A percentile compares a stretch with the other conserved stretches of the same genome.
Conservation (phyloP, 2,797 vertebrate genomes). For the Sebastes hubbsi region DNA sequence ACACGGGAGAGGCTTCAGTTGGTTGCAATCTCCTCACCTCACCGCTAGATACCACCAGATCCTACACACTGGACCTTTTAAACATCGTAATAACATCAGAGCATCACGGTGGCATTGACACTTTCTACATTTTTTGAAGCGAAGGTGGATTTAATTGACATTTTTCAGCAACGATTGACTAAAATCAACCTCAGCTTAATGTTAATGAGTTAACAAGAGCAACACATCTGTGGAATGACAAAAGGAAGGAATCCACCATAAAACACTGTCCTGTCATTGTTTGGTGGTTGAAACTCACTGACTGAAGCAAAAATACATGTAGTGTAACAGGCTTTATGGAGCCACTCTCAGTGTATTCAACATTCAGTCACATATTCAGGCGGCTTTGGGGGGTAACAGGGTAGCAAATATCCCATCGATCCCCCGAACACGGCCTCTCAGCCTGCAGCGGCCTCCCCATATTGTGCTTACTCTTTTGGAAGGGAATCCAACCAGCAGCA, state of each 20-base stretch:
- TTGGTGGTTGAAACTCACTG: neutral
- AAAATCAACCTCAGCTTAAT: neutral
- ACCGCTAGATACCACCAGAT: no score
- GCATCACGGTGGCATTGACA: neutral
- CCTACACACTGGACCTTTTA: no score
- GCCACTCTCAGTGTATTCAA: neutral
- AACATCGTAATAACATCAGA: neutral
- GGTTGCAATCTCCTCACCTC: no score
- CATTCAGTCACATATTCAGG: neutral
- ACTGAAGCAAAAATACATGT: neutral
- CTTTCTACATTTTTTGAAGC: neutral
- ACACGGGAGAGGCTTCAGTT: no score
- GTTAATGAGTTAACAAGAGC: neutral
- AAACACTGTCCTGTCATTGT: neutral
- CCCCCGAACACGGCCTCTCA: conserved; percentile 49
- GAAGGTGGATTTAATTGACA: neutral
- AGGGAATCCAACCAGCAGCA: conserved; percentile 83
- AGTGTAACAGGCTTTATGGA: neutral
- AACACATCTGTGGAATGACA: neutral
- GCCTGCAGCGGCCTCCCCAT: conserved; percentile 59
- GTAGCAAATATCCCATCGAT: conserved; percentile 14
- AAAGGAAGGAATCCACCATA: neutral
- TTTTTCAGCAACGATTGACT: no score
- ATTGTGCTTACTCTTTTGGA: conserved; percentile 81
- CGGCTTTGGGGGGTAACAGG: neutral